Evolutionary conservation across 37 sponge, comb jelly and placozoan genomes (phyloP).

Genomic region (Mnemiopsis leidyi): DNA sequence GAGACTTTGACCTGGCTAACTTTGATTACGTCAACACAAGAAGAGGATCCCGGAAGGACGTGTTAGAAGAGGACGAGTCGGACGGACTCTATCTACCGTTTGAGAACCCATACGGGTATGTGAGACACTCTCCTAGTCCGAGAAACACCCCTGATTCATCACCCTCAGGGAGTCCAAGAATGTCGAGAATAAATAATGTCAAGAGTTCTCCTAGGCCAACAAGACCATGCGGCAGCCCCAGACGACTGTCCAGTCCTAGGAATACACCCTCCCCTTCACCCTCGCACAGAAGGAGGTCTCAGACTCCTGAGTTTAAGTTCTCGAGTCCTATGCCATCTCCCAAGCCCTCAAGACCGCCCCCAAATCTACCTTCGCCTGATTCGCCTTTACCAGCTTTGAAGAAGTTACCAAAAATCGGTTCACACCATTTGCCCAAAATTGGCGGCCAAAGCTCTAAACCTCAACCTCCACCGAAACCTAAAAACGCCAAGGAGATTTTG

Average conservation of each 20-base stretch:
- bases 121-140: neutral
- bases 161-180: too few species aligned
- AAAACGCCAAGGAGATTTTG: neutral
- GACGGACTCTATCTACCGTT: neutral
- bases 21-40: neutral
- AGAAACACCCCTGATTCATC: too few species aligned
- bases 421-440: neutral
- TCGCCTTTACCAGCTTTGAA: neutral
- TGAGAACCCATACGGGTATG: too few species aligned
- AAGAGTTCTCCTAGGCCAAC: too few species aligned
- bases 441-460: neutral
- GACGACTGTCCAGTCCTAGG: neutral
- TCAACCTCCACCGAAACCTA: neutral
- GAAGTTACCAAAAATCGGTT: neutral
- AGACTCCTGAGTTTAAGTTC: too few species aligned
- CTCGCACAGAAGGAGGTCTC: neutral
- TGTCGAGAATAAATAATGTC: too few species aligned
- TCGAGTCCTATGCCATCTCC: too few species aligned
- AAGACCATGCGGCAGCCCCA: too few species aligned
- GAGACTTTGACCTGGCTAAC: too few species aligned
- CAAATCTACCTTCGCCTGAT: neutral
- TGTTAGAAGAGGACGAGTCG: neutral
- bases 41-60: neutral
- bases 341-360: neutral
- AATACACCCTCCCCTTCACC: neutral